A percentile compares a stretch with the other conserved stretches of the same genome.
These are phyloP conservation scores for Isaurus tuberculatus DNA, from an alignment of 92 coral and sea anemone genomes.

Conservation along the genomic window DNA sequence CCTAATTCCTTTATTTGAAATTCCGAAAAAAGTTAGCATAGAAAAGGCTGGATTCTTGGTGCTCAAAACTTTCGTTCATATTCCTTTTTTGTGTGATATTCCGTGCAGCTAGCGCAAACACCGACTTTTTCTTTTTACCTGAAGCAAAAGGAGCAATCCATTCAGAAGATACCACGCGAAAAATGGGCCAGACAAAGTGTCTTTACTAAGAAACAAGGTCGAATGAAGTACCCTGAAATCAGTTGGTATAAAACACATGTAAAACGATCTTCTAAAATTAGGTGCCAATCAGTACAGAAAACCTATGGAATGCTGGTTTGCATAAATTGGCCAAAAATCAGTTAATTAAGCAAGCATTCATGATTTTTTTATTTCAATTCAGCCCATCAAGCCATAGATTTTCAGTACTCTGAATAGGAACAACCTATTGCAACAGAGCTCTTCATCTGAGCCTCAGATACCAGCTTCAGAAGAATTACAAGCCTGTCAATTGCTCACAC, in stretches of 20 bases:
- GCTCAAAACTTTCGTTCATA: too few species aligned
- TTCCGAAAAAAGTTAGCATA: too few species aligned
- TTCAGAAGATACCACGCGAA: conserved; percentile 47
- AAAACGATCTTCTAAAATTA: conserved; percentile 4
- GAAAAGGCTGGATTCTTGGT: too few species aligned
- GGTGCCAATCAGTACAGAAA: conserved; percentile 12
- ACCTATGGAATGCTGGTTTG: conserved; percentile 23
- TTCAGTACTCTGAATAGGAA: neutral
- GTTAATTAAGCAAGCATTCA: neutral
- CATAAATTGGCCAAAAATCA: neutral
- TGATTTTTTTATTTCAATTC: neutral
- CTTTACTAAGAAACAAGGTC: conserved; percentile 39
- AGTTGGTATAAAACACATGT: conserved; percentile 31
- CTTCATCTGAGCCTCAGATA: conserved; percentile 15
- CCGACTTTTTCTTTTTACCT: conserved; percentile 42
- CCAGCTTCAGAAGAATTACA: neutral
- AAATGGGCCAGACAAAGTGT: conserved; percentile 31
- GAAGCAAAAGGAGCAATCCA: conserved; percentile 44
- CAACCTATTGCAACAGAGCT: conserved; percentile 39
- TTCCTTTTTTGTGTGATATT: conserved; percentile 13
- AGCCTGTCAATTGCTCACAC: neutral
- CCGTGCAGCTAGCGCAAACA: conserved; percentile 47
- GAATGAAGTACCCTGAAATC: conserved; percentile 46
- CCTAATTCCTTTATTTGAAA: too few species aligned
- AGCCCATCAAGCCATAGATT: conserved; percentile 12